Evolutionary conservation across 1,140 invertebrate genomes (phyloP).

Genomic region (Popillia japonica): DNA sequence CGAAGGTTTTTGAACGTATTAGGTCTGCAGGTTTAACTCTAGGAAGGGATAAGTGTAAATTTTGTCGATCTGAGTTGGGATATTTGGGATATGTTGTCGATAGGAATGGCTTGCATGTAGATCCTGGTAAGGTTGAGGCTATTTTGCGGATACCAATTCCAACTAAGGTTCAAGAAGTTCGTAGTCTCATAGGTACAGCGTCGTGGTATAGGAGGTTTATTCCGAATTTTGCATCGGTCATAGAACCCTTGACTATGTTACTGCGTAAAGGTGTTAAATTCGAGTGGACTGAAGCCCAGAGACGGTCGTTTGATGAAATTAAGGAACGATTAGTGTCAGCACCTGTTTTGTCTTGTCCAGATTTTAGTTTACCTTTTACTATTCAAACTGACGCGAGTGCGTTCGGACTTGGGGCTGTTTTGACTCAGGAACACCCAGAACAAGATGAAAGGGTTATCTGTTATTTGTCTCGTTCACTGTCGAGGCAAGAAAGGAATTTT

Average conservation of each 20-base stretch:
- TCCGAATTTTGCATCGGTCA: constrained; percentile 52
- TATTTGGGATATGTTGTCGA: constrained; percentile 55
- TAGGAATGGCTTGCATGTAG: constrained; percentile 45
- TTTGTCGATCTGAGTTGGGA: constrained; percentile 45
- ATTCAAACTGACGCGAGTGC: constrained; percentile 2
- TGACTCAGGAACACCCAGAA: neutral
- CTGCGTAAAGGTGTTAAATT: constrained; percentile 34
- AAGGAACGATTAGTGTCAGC: constrained; percentile 9
- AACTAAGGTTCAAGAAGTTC: constrained; percentile 39
- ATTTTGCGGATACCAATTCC: constrained; percentile 45
- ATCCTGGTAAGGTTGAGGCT: constrained; percentile 49
- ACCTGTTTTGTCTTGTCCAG: constrained; percentile 44
- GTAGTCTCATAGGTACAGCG: constrained; percentile 51
- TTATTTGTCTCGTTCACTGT: neutral
- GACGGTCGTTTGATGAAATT: neutral
- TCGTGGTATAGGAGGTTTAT: constrained; percentile 59
- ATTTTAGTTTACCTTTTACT: constrained; percentile 41
- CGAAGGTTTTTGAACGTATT: constrained; percentile 7
- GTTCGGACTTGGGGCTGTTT: constrained; percentile 25
- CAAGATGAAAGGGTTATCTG: no score
- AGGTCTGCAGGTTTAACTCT: constrained; percentile 42
- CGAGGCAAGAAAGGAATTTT: neutral
- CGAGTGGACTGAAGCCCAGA: neutral
- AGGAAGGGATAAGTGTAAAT: constrained; percentile 41
- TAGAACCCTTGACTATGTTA: constrained; percentile 53